Evolutionary conservation across 2,113 vertebrate species (phyloP).

Genomic region (Pluvianellus socialis): DNA sequence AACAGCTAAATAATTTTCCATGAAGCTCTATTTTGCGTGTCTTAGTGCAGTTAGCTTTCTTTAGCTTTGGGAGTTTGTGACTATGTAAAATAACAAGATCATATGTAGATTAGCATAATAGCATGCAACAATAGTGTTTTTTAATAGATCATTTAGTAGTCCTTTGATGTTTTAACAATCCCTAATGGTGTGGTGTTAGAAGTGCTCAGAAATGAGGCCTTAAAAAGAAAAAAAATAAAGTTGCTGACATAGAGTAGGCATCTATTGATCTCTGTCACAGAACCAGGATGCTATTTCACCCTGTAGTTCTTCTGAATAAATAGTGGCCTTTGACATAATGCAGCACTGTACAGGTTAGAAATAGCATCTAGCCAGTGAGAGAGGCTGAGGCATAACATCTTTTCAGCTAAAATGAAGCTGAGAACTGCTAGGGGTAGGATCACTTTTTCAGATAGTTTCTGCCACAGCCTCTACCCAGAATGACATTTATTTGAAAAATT

Average conservation of each 20-base stretch:
- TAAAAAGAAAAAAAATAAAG: neutral
- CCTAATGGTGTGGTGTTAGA: constrained; percentile 14
- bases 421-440: neutral
- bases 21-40: neutral
- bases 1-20: neutral
- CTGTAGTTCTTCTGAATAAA: constrained; percentile 33
- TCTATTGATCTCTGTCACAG: neutral
- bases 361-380: neutral
- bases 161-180: constrained; percentile 41
- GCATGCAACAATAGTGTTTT: constrained; percentile 17
- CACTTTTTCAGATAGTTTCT: neutral
- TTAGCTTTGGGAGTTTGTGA: neutral
- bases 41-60: neutral
- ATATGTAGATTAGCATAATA: constrained; percentile 40
- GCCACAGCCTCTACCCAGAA: neutral
- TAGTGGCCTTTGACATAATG: constrained; percentile 42
- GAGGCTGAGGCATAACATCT: neutral
- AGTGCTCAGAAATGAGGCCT: constrained; percentile 13
- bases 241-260: neutral
- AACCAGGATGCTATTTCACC: neutral
- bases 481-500: neutral
- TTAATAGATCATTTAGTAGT: constrained; percentile 41
- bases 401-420: neutral
- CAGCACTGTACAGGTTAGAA: constrained; percentile 25
- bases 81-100: constrained; percentile 30